Evolutionary conservation across 2,113 vertebrate genomes (phyloP), one percentile per base, ranked within the genome.

Genomic region (Dipodomys merriami): DNA sequence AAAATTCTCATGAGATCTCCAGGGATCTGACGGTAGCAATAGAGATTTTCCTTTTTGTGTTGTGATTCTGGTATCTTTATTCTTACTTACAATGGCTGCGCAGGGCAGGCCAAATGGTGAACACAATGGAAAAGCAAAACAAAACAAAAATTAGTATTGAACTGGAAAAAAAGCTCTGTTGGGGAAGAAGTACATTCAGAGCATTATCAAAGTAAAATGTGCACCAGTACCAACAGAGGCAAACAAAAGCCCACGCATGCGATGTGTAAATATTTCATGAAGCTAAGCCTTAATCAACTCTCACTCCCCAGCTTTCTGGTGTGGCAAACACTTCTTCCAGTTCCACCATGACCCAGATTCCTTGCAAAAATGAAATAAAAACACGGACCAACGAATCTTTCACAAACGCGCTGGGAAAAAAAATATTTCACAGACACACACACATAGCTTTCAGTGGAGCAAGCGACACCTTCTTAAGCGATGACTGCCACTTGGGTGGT

Each of bases 181-280:
- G 2, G 68, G 53, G 53, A 57, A 83, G 90, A 95, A 95, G 86
- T 74, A 74, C 57, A 72, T 68, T 91, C 44, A 78, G 82, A 83
- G 73, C 88, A 88, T 93, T 94, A 95, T 89, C 96, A 76, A 88
- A 95, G 90, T 83, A 92, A 96, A 95, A 96, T 93, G 93, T 72
- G 93, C 90, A 94, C 68, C 91, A 80, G 84, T 72, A 88, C 94
- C 94, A 86, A 89, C 92, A 83, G 77, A 73, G 78, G 81, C 94
- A 95, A 96, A 97, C 95, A 96, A 88, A 94, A 95, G 71, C 91
- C 94, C 92, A 94, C 81, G 69, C 91, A 96, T 93, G 93, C 73
- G 84, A 91, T 84, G 82, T 95, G 95, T 93, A 97, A 95, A 96
- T 94, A 95, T 72, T 96, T 96, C 96, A 95, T 86, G 94, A 93